Evolutionary conservation across 1,140 invertebrate species (phyloP).

Genomic region (Campoletis sonorensis): DNA sequence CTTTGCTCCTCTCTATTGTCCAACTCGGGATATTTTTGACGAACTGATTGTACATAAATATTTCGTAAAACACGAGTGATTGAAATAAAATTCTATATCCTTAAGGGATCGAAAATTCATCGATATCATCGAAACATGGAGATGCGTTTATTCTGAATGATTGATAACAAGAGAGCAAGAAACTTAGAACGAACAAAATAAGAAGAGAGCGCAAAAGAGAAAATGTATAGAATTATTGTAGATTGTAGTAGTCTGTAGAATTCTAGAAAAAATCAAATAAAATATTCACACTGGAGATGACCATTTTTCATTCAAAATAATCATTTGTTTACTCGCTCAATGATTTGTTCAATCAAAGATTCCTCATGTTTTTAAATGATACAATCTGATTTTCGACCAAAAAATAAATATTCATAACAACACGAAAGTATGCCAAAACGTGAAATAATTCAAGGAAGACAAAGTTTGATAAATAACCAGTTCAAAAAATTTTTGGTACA

Average conservation of each 20-base stretch:
- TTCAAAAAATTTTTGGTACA: no score
- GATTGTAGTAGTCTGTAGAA: not conserved
- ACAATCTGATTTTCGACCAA: not conserved
- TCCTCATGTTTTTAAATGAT: not conserved
- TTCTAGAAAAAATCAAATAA: not conserved
- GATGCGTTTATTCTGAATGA: not conserved
- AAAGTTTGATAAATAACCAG: not conserved
- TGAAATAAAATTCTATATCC: not conserved
- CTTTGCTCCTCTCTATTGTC: conserved; percentile 3
- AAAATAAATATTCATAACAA: not conserved
- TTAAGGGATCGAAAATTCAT: not conserved
- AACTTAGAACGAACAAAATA: not conserved
- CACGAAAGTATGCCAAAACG: not conserved
- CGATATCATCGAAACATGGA: not conserved
- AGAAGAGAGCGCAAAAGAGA: not conserved
- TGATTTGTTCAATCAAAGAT: not conserved
- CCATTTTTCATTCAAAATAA: not conserved
- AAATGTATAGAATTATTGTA: conserved; percentile 1
- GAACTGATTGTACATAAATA: not conserved
- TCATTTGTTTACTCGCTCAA: not conserved
- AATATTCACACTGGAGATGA: not conserved
- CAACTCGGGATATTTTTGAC: not conserved
- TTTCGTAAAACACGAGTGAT: not conserved
- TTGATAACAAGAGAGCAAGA: not conserved
- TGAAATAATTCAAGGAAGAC: not conserved